phyloP scores from a whole-genome alignment of 1,140 invertebrate genomes.

The Cotesia glomerata region DNA sequence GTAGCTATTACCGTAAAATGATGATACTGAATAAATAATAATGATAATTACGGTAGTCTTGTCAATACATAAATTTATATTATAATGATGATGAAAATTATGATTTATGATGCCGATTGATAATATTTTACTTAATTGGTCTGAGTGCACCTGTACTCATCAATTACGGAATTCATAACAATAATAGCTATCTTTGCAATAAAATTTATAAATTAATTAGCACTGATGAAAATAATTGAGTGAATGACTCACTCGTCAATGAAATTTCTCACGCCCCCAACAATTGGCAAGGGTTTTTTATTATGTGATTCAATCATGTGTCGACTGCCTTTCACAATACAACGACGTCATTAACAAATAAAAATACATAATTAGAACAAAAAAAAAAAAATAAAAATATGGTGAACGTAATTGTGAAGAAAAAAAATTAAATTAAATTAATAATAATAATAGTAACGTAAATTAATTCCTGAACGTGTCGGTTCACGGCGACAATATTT shows the following conservation, averaged over 20 bases:
- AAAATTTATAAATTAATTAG: neutral
- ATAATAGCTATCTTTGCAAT: neutral
- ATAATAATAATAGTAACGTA: conserved; percentile 12
- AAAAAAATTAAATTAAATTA: neutral
- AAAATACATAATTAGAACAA: neutral
- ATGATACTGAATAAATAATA: conserved; percentile 3
- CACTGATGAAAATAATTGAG: neutral
- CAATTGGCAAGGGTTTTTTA: conserved; percentile 4
- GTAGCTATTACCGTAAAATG: neutral
- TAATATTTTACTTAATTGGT: neutral
- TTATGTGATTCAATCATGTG: neutral
- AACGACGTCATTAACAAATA: conserved; percentile 24
- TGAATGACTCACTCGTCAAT: neutral
- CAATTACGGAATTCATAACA: neutral
- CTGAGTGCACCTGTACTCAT: neutral
- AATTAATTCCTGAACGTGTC: neutral
- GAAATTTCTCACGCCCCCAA: neutral
- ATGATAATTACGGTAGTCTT: neutral
- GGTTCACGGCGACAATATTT: too few species aligned
- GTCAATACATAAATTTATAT: neutral
- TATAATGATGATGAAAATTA: neutral
- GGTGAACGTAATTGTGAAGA: neutral
- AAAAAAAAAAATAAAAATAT: conserved; percentile 4
- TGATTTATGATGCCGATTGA: neutral
- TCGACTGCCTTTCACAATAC: conserved; percentile 27